Evolutionary conservation across 23 tunicate species (phyloP).

Genomic region (Styela clava): DNA sequence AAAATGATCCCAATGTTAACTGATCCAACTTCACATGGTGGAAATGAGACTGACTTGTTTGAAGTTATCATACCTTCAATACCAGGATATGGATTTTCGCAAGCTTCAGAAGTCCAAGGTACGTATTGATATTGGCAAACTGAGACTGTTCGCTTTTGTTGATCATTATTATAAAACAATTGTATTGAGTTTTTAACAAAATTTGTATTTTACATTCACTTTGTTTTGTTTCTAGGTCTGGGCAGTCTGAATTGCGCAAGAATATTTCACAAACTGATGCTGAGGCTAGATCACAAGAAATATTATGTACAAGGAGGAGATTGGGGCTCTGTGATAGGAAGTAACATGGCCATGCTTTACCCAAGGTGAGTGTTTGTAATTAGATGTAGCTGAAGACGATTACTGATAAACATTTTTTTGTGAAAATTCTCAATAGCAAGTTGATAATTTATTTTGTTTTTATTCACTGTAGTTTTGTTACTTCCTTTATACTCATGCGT

Average conservation of each 20-base stretch:
- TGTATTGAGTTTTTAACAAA: constrained; percentile 3
- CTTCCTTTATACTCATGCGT: background rate
- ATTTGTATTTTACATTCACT: too few species aligned
- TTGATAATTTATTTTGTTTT: background rate
- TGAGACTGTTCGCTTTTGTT: background rate
- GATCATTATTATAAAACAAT: background rate
- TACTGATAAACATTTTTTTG: too few species aligned
- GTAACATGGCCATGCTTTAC: constrained; percentile 55
- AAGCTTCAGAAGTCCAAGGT: constrained; percentile 59
- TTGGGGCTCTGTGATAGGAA: constrained; percentile 69
- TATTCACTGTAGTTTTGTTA: background rate
- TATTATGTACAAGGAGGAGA: constrained; percentile 86
- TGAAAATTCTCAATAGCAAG: too few species aligned
- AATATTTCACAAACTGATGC: constrained; percentile 86
- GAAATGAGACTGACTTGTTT: constrained; percentile 74
- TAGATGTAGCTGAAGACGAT: background rate
- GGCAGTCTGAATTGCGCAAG: constrained; percentile 63
- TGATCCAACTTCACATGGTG: constrained; percentile 42
- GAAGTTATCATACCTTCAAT: constrained; percentile 75
- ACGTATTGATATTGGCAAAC: background rate
- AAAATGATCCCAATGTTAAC: constrained; percentile 72
- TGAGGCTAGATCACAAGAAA: constrained; percentile 71
- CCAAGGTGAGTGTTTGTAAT: constrained; percentile 65
- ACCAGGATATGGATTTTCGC: constrained; percentile 94
- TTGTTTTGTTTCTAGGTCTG: too few species aligned